Percentiles rank a stretch among this genome's conserved stretches.
Conservation (phyloP, 2,113 vertebrate genomes). For the Cichladusa arquata region DNA sequence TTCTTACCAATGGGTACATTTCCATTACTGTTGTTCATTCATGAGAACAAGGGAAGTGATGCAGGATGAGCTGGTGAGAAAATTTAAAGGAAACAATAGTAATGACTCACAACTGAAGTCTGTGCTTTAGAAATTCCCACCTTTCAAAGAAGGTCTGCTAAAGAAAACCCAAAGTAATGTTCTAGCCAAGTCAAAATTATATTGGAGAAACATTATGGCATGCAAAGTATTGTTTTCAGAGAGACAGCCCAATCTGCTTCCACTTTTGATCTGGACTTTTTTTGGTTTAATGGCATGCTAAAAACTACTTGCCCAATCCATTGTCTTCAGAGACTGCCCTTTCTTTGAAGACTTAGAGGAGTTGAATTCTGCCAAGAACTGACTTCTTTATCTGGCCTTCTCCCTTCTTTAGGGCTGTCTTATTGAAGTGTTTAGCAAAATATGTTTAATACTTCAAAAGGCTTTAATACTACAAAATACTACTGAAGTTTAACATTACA, state of each 20-base stretch:
- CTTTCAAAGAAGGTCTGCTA: conserved; percentile 55
- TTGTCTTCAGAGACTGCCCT: conserved; percentile 53
- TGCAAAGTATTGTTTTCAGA: conserved; percentile 57
- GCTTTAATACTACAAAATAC: neutral
- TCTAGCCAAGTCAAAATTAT: conserved; percentile 11
- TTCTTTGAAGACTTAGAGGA: conserved; percentile 32
- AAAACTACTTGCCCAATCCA: conserved; percentile 62
- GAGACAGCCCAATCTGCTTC: conserved; percentile 10
- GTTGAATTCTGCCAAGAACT: neutral
- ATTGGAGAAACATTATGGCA: conserved; percentile 39
- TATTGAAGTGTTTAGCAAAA: neutral
- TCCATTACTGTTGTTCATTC: conserved; percentile 60
- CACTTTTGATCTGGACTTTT: conserved; percentile 44
- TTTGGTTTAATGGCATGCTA: conserved; percentile 57
- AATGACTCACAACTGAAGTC: conserved; percentile 69
- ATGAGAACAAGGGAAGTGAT: conserved; percentile 75
- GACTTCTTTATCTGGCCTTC: neutral
- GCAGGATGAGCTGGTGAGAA: conserved; percentile 73
- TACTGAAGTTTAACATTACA: neutral
- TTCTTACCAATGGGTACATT: conserved; percentile 15
- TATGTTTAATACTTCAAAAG: neutral
- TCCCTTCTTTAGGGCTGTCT: neutral
- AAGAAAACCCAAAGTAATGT: conserved; percentile 43
- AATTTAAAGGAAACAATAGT: conserved; percentile 75
- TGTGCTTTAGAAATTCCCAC: conserved; percentile 67